phyloP scores from a whole-genome alignment of 2,113 vertebrate species.

The Corapipo altera region DNA sequence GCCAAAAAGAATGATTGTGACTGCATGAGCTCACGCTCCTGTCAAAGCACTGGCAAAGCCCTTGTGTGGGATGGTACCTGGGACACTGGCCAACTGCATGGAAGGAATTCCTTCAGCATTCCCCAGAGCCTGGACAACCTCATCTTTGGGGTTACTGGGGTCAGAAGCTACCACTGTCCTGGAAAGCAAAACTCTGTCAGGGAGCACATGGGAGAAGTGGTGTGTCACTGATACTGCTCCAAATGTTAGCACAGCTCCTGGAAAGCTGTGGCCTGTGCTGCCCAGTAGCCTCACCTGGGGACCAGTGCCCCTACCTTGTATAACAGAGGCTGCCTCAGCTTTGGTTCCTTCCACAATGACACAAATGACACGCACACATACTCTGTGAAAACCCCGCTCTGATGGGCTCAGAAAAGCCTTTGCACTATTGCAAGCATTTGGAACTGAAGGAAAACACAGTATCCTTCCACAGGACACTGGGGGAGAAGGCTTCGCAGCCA shows the following conservation, averaged over 20 bases:
- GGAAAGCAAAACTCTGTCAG: not conserved
- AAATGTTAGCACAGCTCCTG: not conserved
- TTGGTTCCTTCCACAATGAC: not conserved
- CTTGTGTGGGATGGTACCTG: accelerated
- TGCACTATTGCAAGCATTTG: not conserved
- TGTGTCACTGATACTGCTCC: accelerated
- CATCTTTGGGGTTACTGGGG: not conserved
- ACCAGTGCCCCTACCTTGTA: not conserved
- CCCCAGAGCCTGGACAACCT: not conserved
- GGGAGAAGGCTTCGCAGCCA: not conserved
- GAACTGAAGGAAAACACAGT: not conserved
- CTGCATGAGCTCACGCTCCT: accelerated
- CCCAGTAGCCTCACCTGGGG: not conserved
- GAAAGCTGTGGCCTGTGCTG: not conserved
- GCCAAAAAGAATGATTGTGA: not conserved
- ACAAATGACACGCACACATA: not conserved
- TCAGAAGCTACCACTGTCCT: not conserved
- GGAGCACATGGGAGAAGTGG: accelerated
- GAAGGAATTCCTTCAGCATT: not conserved
- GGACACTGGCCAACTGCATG: not conserved
- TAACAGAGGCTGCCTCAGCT: not conserved
- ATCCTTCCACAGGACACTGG: accelerated
- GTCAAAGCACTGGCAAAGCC: not conserved
- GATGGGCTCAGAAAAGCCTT: not conserved
- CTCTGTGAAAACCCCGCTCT: accelerated